Evolutionary conservation across 2,888 invertebrate genomes (phyloP).

Genomic region (Caenorhabditis doughertyi): DNA sequence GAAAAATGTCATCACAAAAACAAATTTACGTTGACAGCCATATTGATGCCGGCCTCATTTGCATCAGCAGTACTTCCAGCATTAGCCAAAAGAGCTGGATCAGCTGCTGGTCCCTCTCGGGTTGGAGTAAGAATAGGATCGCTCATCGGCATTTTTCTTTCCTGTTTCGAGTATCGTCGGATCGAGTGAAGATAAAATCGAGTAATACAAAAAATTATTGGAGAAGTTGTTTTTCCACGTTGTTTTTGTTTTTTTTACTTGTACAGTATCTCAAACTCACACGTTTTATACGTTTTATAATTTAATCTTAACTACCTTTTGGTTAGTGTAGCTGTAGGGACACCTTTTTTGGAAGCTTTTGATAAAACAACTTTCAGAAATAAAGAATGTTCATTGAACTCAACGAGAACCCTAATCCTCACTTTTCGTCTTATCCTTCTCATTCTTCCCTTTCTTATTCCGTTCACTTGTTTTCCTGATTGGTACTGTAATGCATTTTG

Average conservation of each 20-base stretch:
- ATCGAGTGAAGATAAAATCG: conserved; percentile 32
- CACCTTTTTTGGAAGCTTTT: too few relatives aligned
- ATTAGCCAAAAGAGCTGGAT: conserved; percentile 50
- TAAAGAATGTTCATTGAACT: too few relatives aligned
- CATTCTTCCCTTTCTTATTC: conserved; percentile 11
- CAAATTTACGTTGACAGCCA: conserved; percentile 36
- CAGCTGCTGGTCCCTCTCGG: conserved; percentile 35
- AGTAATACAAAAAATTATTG: not conserved
- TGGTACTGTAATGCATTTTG: conserved; percentile 22
- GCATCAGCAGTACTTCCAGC: conserved; percentile 35
- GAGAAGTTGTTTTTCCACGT: not conserved
- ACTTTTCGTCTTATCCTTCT: conserved; percentile 28
- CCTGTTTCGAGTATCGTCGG: conserved; percentile 22
- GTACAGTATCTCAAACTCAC: not conserved
- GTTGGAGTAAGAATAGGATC: conserved; percentile 33
- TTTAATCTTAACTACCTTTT: too few relatives aligned
- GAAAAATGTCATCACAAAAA: not conserved
- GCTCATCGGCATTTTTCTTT: conserved; percentile 29
- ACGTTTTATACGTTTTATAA: not conserved
- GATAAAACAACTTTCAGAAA: too few relatives aligned
- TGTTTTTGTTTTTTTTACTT: not conserved
- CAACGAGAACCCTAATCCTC: conserved; percentile 3
- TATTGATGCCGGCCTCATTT: conserved; percentile 26
- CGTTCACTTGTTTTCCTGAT: conserved; percentile 18
- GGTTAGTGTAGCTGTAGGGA: too few relatives aligned